These are phyloP conservation scores for Notarius quadriscutis DNA, from an alignment of 2,113 vertebrate genomes.

Conservation along the genomic window DNA sequence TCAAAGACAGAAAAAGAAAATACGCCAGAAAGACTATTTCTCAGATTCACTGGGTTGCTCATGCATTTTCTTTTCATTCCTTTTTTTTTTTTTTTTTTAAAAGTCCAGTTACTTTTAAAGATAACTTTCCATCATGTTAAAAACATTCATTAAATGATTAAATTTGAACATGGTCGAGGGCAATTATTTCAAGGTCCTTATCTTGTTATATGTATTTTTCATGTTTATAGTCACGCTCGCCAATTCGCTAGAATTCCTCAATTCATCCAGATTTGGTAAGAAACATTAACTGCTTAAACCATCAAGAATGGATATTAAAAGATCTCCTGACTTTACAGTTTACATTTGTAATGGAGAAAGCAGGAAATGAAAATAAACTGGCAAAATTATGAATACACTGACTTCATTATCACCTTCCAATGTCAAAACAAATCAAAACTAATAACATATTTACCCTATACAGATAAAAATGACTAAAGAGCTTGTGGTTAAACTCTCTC, in stretches of 20 bases:
- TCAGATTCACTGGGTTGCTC: conserved; percentile 9
- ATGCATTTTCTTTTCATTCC: background rate
- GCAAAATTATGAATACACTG: conserved; percentile 59
- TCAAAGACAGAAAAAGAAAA: conserved; percentile 20
- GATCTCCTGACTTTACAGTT: conserved; percentile 64
- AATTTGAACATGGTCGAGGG: conserved; percentile 30
- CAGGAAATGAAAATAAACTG: conserved; percentile 56
- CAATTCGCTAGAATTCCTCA: background rate
- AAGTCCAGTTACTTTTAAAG: background rate
- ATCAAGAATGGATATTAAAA: conserved; percentile 60
- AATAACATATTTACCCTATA: conserved; percentile 69
- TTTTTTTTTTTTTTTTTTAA: too few relatives aligned
- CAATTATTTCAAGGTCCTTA: conserved; percentile 3
- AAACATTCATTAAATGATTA: conserved; percentile 19
- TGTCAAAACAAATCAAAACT: conserved; percentile 66
- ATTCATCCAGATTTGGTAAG: conserved; percentile 30
- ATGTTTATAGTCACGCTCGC: conserved; percentile 27
- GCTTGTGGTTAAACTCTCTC: conserved; percentile 55
- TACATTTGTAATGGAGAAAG: conserved; percentile 62
- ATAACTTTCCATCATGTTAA: background rate
- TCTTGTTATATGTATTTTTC: conserved; percentile 13
- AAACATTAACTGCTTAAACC: conserved; percentile 63
- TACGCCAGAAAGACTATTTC: conserved; percentile 22
- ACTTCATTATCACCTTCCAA: conserved; percentile 63
- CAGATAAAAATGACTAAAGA: conserved; percentile 72